A percentile compares a stretch with the other conserved stretches of the same genome.
phyloP scores from a whole-genome alignment of 2,797 vertebrate species.

The Falco novaeseelandiae region DNA sequence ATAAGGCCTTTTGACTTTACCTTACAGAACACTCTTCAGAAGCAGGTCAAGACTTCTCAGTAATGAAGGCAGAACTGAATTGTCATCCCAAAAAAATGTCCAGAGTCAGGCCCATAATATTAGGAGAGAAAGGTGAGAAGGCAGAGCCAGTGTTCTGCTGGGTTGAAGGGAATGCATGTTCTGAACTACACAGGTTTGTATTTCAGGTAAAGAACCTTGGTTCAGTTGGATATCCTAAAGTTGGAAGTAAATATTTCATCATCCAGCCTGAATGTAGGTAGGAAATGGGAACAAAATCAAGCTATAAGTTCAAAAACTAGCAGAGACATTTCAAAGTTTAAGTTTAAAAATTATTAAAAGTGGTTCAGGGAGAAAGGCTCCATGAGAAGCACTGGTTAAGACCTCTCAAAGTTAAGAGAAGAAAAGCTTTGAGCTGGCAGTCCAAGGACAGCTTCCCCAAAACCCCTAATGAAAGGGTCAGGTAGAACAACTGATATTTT shows the following conservation, averaged over 20 bases:
- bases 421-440: neutral
- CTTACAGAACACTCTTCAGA: neutral
- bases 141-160: neutral
- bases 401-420: neutral
- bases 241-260: neutral
- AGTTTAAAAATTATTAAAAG: neutral
- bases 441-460: neutral
- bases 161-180: neutral
- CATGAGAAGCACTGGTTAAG: neutral
- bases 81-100: neutral
- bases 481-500: neutral
- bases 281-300: neutral
- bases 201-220: neutral
- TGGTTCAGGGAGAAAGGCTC: neutral
- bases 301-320: neutral
- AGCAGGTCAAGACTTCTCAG: neutral
- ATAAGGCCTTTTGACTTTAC: neutral
- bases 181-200: neutral
- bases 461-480: neutral
- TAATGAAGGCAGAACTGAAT: neutral
- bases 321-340: neutral
- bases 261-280: neutral
- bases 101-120: neutral
- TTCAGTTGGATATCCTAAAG: neutral
- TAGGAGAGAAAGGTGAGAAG: neutral